Evolutionary conservation across 2,888 invertebrate species (phyloP), one percentile per base, ranked within the genome.

Genomic region (Yponomeuta plumbellus): DNA sequence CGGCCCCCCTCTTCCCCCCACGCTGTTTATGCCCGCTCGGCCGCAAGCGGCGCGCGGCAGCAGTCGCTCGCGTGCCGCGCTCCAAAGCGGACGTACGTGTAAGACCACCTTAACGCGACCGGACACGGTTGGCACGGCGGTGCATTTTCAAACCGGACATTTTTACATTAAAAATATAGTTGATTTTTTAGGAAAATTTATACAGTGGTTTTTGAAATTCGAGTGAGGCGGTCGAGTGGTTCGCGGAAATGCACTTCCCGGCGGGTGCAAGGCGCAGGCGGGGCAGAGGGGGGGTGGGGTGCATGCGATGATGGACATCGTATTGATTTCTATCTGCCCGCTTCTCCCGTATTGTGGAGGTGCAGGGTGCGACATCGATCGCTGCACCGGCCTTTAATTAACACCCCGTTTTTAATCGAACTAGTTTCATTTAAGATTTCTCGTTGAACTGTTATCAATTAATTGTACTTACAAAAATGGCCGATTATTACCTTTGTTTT

Each of bases 241-340:
- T 77, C 77, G 83, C 79, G 83, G 85, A 81, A 85, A 86, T 89
- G 90, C 89, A 89, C 86, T 87, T 86, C 80, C 87, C 83, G 77
- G 69, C 73, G 80, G 81, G 87, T 88, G 88, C 88, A 88, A 80
- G 80, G 88, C 87, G 88, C 86, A 85, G 86, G 86, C 83, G 85
- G 83, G 78, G 79, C 77, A 73, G 81, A 88, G 84, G 92, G 91
- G 92, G 88, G 92, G 92, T 92, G 88, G 92, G 92, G 91, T 92
- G 92, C 92, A 92, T 88, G 89, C 89, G 89, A 90, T 92, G 91
- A 89, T 92, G 92, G 92, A 92, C 92, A 91, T 86, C 88, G 90
- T 91, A 91, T 91, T 88, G 91, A 91, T 91, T 91, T 90, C 88
- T 90, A 90, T 90, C 91, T 91, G 90, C 78, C 88, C 90, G 88